Evolutionary conservation across 37 sponge, comb jelly and placozoan genomes (phyloP), one percentile per base, ranked within the genome.

Genomic region (Bolinopsis microptera): DNA sequence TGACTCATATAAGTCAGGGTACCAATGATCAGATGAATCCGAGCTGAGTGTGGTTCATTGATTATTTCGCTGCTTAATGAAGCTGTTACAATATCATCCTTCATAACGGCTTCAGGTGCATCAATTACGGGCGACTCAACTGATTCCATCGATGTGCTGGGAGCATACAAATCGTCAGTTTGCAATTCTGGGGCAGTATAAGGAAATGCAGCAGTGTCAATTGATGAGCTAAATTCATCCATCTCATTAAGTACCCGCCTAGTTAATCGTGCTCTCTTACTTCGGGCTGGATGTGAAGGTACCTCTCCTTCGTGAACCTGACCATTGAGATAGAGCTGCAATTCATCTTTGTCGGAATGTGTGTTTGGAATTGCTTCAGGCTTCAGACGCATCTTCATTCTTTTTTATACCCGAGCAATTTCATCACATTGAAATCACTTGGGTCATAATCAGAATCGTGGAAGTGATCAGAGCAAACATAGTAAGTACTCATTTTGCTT

Each of bases 311-410:
- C 61, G 61, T 48, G 61, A 48, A 48, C 9, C 61, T 48, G 61
- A 48, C 61, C 61, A 48, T 48, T 48, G 61, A 70, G 74, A 70
- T 70, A 70, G 28, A 70, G 74, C 74, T 26, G 74, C 74, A 28
- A 26, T 26, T 26, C 30, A 70, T 26, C 74, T 70, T 22, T 70
- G 25, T 70, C 74, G 25, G 74, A n/a, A 70, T 70, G 28, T 70
- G 74, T 70, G 30, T 70, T 70, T 70, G 74, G 74, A 28, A 70
- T 70, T 70, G 74, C 74, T 28, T 70, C 74, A 70, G 25, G 25
- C 30, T 70, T 22, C 25, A 70, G 74, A 70, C 74, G 74, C 26
- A 70, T 28, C 30, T 70, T 70, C 74, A 70, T 70, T 70, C 30
- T 8, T 70, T 70, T 28, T 26, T 70, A 70, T 28, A 70, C 25